Percentiles rank a stretch among this genome's conserved stretches.
These are phyloP conservation scores for Phragmatobia fuliginosa DNA, from an alignment of 2,888 invertebrate species.

Conservation along the genomic window DNA sequence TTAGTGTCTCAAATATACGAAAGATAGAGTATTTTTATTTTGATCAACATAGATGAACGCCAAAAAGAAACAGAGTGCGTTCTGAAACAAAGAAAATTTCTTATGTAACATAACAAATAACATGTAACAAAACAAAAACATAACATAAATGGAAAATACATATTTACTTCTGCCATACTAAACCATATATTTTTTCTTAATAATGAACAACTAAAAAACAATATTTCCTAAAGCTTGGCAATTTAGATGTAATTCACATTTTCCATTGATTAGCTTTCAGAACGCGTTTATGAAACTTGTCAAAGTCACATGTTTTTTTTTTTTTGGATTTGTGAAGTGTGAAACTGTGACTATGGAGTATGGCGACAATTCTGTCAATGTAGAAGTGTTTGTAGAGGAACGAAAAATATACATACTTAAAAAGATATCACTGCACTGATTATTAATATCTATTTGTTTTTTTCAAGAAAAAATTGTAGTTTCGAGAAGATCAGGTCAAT, in stretches of 20 bases:
- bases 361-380: too few relatives aligned
- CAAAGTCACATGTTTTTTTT: not conserved
- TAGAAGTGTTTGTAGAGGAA: too few relatives aligned
- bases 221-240: not conserved
- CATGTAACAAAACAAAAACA: too few relatives aligned
- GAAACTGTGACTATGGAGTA: too few relatives aligned
- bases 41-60: conserved; percentile 33
- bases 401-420: too few relatives aligned
- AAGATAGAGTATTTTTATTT: conserved; percentile 28
- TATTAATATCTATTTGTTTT: too few relatives aligned
- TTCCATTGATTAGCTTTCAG: not conserved
- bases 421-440: too few relatives aligned
- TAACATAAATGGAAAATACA: not conserved
- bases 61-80: conserved; percentile 22
- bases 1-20: conserved; percentile 4
- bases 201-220: not conserved
- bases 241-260: too few relatives aligned
- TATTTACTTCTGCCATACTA: not conserved
- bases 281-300: not conserved
- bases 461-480: too few relatives aligned
- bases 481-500: too few relatives aligned
- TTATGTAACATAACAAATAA: too few relatives aligned
- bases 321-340: too few relatives aligned
- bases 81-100: conserved; percentile 24
- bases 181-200: not conserved